Conservation (phyloP, 2,797 vertebrate species). For the Remorina albescens region DNA sequence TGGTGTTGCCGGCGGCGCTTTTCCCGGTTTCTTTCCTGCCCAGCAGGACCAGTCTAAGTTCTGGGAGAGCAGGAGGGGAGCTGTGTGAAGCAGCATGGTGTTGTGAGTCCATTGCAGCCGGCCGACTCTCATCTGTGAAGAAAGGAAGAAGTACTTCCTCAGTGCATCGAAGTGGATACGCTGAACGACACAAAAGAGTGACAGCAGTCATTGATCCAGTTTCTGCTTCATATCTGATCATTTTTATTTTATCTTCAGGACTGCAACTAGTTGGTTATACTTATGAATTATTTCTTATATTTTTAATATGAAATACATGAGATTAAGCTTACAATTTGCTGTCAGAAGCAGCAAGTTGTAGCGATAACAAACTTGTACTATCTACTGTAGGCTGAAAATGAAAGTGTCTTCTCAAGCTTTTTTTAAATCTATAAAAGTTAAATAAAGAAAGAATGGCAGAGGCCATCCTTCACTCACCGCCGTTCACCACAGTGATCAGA, state of each 20-base stretch:
- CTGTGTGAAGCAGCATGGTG: not conserved
- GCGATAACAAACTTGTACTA: not conserved
- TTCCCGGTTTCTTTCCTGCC: slow-evolving; percentile 83
- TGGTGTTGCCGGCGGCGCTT: slow-evolving; percentile 80
- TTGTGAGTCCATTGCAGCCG: slow-evolving; percentile 49
- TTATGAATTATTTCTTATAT: not conserved
- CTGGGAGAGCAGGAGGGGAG: slow-evolving; percentile 44
- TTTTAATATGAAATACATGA: not conserved
- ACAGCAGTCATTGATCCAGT: slow-evolving; percentile 18
- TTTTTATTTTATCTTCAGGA: not conserved
- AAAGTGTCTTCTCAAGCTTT: not conserved
- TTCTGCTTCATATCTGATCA: not conserved
- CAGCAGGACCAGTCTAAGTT: slow-evolving; percentile 82
- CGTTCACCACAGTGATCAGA: not conserved
- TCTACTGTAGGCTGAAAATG: not conserved
- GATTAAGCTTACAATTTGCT: not conserved
- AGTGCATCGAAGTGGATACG: slow-evolving; percentile 54
- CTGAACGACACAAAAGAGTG: slow-evolving; percentile 56
- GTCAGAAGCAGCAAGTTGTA: not conserved
- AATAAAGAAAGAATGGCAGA: not conserved
- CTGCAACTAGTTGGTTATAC: not conserved
- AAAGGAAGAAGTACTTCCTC: slow-evolving; percentile 75
- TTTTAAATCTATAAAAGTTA: not conserved
- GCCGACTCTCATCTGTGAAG: slow-evolving; percentile 72
- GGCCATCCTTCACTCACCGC: slow-evolving; percentile 62